Conservation (phyloP, 2,113 vertebrate species). For the Anoplopoma fimbria region DNA sequence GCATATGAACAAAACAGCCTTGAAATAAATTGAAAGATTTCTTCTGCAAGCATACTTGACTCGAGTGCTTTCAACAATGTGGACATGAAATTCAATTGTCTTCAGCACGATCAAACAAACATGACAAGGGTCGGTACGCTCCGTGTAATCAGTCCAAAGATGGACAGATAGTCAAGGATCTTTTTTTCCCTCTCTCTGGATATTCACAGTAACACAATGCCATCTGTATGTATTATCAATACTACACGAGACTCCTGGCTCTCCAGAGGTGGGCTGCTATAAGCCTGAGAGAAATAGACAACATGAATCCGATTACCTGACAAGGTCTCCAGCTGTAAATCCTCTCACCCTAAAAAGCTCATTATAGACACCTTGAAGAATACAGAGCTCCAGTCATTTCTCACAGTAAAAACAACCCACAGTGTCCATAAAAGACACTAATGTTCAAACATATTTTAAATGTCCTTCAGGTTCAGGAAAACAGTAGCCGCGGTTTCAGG, state of each 20-base stretch:
- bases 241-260: constrained; percentile 20
- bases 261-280: constrained; percentile 38
- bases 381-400: background rate
- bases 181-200: background rate
- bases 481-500: background rate
- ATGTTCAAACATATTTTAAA: constrained; percentile 14
- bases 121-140: no score
- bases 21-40: constrained; percentile 33
- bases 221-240: constrained; percentile 53
- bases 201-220: constrained; percentile 7
- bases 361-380: constrained; percentile 47
- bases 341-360: constrained; percentile 58
- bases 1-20: background rate
- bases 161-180: constrained; percentile 21
- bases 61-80: background rate
- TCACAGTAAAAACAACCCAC: constrained; percentile 20
- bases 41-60: background rate
- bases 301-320: constrained; percentile 64
- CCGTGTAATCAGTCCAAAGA: background rate
- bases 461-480: constrained; percentile 7
- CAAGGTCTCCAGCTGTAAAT: constrained; percentile 48
- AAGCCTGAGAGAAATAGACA: constrained; percentile 45
- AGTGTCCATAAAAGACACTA: background rate
- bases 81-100: constrained; percentile 1
- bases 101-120: constrained; percentile 8